Percentiles rank a stretch among this genome's conserved stretches.
Conservation (phyloP, 2,113 vertebrate genomes). For the Carassius auratus region DNA sequence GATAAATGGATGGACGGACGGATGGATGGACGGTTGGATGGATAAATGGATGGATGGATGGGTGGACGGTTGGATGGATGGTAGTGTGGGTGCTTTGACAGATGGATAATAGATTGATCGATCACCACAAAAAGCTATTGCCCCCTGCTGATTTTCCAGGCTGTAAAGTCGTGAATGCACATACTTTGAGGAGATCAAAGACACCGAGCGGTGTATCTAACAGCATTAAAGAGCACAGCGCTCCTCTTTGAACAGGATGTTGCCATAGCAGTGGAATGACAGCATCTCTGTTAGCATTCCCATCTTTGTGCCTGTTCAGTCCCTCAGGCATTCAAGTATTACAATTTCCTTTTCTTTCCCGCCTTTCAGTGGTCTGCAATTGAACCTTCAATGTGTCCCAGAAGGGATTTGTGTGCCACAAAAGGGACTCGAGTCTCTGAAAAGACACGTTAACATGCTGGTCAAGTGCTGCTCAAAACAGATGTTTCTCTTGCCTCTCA, state of each 20-base stretch:
- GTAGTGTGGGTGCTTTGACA: too few relatives aligned
- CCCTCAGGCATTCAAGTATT: conserved; percentile 38
- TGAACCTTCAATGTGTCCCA: conserved; percentile 32
- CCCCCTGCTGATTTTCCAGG: conserved; percentile 17
- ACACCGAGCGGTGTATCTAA: conserved; percentile 1
- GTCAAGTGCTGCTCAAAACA: conserved; percentile 23
- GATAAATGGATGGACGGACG: too few relatives aligned
- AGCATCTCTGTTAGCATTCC: conserved; percentile 43
- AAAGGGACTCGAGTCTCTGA: not conserved
- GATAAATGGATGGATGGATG: too few relatives aligned
- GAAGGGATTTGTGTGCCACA: not conserved
- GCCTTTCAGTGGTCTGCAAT: conserved; percentile 30
- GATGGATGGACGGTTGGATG: too few relatives aligned
- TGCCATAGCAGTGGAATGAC: conserved; percentile 31
- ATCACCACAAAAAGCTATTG: not conserved
- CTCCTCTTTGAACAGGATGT: conserved; percentile 10
- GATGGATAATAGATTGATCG: too few relatives aligned
- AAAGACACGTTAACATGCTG: not conserved
- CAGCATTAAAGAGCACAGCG: conserved; percentile 13
- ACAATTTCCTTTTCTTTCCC: conserved; percentile 10
- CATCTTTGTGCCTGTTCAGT: conserved; percentile 12
- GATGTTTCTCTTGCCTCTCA: not conserved
- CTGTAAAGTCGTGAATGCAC: conserved; percentile 3
- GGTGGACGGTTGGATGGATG: too few relatives aligned
- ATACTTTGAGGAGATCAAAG: conserved; percentile 7